Evolutionary conservation across 2,888 invertebrate genomes (phyloP), one percentile per base, ranked within the genome.

Genomic region (Lasiommata megera): DNA sequence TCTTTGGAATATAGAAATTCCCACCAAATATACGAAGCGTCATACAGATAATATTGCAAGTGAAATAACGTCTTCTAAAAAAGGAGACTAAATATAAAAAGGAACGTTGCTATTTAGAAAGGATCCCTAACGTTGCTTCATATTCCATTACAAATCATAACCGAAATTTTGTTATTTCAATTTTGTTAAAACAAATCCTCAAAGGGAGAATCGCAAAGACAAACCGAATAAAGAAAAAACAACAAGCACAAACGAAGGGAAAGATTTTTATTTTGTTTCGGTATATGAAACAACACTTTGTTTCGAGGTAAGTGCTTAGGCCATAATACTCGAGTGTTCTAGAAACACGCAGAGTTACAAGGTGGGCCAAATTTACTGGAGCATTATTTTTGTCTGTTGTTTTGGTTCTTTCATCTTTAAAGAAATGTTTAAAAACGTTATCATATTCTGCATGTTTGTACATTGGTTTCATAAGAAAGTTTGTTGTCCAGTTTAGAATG

Each of bases 201-300:
- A 46, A 46, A 48, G 37, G 8, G 14, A 57, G 46, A 46, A 17
- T 53, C 51, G 34, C 48, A 46, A 56, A 64, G 52, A 56, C 63
- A 54, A 61, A 56, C 50, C 41, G 57, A 55, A 61, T 55, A 58
- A 36, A 51, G 29, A 54, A 29, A 31, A 46, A 40, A 58, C 43
- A 56, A 53, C 36, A 34, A 34, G 51, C 54, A 57, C 60, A 60
- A 40, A 60, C 54, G 46, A 44, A 51, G 51, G 29, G 12, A 59
- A 43, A 31, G 56, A 55, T 58, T 55, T 61, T 50, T 58, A 56
- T 61, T 58, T 64, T 64, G 60, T 63, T 61, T 61, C 54, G 48
- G 54, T 56, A 58, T 63, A 67, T 65, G 63, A 63, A 67, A 67
- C 65, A 58, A 58, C 63, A 65, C 63, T 66, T 63, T 65, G 64